A percentile compares a stretch with the other conserved stretches of the same genome.
phyloP scores from a whole-genome alignment of 1,140 invertebrate species.

The Onthophagus taurus region DNA sequence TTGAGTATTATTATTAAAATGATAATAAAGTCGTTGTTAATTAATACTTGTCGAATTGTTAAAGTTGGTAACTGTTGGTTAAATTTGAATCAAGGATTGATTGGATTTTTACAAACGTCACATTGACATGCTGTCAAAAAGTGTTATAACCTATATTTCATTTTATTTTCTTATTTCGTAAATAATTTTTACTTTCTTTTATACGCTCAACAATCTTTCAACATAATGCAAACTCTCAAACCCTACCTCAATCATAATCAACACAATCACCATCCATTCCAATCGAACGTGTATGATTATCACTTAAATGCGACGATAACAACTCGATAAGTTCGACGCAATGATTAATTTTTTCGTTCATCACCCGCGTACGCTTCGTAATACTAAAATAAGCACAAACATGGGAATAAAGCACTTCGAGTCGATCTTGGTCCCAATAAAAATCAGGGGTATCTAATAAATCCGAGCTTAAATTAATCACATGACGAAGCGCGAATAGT shows the following conservation, averaged over 20 bases:
- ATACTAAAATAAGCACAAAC: constrained; percentile 79
- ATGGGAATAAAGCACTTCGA: constrained; percentile 74
- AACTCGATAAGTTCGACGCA: constrained; percentile 85
- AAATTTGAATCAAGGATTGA: too few relatives aligned
- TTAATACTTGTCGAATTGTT: too few relatives aligned
- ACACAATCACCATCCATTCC: constrained; percentile 93
- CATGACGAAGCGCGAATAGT: constrained; percentile 79
- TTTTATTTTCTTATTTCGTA: too few relatives aligned
- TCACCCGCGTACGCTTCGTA: constrained; percentile 70
- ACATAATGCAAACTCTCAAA: constrained; percentile 80
- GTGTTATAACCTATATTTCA: too few relatives aligned
- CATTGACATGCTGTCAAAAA: too few relatives aligned
- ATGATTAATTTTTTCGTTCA: constrained; percentile 91
- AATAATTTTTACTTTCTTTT: too few relatives aligned
- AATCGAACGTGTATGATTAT: constrained; percentile 82
- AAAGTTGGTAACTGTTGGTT: too few relatives aligned
- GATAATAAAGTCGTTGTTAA: too few relatives aligned
- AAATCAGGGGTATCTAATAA: constrained; percentile 91
- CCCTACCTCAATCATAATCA: constrained; percentile 89
- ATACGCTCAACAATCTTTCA: too few relatives aligned
- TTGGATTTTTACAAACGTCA: too few relatives aligned
- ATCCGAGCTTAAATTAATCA: constrained; percentile 88
- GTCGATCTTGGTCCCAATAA: constrained; percentile 88
- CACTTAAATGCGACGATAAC: constrained; percentile 76
- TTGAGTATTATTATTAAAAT: too few relatives aligned